Percentiles rank a stretch among this genome's conserved stretches.
Evolutionary conservation across 2,113 vertebrate species (phyloP).

Genomic region (Chinchilla lanigera): DNA sequence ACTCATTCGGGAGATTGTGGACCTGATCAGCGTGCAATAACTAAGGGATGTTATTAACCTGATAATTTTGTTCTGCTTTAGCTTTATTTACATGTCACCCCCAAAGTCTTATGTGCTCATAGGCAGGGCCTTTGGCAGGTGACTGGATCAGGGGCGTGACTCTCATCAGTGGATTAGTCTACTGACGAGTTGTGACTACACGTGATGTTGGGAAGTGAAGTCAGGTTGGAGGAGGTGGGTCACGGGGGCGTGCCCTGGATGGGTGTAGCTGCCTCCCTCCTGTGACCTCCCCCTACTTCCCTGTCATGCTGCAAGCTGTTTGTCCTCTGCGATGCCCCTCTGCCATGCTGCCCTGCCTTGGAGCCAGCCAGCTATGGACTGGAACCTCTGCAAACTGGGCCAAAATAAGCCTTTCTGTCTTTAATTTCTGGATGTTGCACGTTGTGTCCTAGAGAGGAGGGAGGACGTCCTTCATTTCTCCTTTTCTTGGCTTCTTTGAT

Average conservation of each 20-base stretch:
- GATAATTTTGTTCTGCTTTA: neutral
- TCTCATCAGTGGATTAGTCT: neutral
- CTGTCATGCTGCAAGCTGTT: neutral
- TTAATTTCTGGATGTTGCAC: neutral
- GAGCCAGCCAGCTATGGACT: neutral
- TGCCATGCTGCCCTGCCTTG: neutral
- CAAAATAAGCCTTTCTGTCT: neutral
- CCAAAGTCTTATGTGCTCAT: neutral
- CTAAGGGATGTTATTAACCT: too few species aligned
- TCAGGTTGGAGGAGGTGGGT: neutral
- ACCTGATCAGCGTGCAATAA: too few species aligned
- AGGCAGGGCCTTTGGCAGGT: neutral
- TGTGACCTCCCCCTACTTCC: neutral
- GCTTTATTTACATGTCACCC: neutral
- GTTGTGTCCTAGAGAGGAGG: neutral
- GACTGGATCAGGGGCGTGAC: neutral
- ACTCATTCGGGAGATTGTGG: too few species aligned
- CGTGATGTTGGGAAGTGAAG: neutral
- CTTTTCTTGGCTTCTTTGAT: neutral
- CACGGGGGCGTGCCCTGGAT: neutral
- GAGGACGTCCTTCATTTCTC: neutral
- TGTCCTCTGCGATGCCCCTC: neutral
- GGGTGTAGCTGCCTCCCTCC: neutral
- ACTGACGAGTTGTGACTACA: neutral
- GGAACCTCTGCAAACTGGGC: neutral